Conservation (phyloP, 2,797 vertebrate genomes). For the Coracias cyanogaster region DNA sequence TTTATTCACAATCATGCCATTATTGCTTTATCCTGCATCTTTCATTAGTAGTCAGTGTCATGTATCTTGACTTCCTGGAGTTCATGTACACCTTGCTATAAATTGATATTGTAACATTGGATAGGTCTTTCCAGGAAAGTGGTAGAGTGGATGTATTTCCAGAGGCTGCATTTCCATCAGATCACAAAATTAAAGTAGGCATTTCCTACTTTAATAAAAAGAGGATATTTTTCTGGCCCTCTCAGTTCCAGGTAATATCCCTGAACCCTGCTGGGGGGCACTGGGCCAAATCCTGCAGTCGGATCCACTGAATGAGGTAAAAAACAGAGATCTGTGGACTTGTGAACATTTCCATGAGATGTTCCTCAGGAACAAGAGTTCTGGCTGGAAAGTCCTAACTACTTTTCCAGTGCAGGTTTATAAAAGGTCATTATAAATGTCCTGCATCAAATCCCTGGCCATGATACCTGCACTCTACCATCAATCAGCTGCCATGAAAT, state of each 20-base stretch:
- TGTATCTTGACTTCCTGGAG: background rate
- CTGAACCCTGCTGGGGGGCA: background rate
- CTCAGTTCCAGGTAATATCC: background rate
- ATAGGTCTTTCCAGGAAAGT: background rate
- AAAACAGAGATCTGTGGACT: background rate
- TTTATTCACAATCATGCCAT: background rate
- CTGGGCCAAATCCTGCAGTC: background rate
- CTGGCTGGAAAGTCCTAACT: background rate
- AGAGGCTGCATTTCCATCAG: background rate
- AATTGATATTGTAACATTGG: background rate
- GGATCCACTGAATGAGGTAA: background rate
- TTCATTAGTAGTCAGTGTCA: background rate
- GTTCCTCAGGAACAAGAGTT: background rate
- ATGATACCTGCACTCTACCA: background rate
- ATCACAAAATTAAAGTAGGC: background rate
- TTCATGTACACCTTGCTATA: background rate
- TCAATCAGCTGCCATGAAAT: background rate
- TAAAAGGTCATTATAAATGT: background rate
- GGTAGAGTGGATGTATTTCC: background rate
- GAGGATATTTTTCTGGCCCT: background rate
- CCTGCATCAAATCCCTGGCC: background rate
- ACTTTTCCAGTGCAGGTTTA: background rate
- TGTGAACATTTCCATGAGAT: background rate
- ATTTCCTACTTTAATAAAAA: no score
- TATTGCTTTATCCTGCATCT: background rate